Percentiles rank a stretch among this genome's conserved stretches.
phyloP scores from a whole-genome alignment of 2,888 invertebrate genomes.

The Sphaerophoria rueppellii region DNA sequence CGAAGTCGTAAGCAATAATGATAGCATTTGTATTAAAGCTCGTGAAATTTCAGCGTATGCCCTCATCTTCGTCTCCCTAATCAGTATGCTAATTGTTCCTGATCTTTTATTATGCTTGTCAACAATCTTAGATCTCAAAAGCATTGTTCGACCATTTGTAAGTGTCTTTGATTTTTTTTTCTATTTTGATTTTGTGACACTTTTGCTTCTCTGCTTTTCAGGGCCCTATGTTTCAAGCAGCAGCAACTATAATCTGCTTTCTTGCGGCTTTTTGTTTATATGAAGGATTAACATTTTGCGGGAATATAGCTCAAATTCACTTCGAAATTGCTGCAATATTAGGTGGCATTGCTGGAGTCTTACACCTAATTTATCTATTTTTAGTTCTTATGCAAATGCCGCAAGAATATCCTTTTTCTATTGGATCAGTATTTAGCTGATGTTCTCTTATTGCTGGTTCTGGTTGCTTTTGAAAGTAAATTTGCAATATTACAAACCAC shows the following conservation, averaged over 20 bases:
- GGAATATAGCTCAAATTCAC: conserved; percentile 61
- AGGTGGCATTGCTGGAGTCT: conserved; percentile 26
- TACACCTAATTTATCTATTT: conserved; percentile 35
- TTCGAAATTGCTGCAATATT: conserved; percentile 47
- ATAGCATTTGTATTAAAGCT: conserved; percentile 60
- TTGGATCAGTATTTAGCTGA: conserved; percentile 7
- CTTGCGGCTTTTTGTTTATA: conserved; percentile 24
- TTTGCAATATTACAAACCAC: too few relatives aligned
- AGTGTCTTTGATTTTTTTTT: background rate
- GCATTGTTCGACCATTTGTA: conserved; percentile 36
- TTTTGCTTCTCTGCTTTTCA: conserved; percentile 7
- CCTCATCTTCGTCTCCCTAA: conserved; percentile 8
- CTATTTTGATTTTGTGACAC: background rate
- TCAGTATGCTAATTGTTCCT: conserved; percentile 28
- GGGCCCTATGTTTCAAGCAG: conserved; percentile 53
- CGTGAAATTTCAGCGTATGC: conserved; percentile 33
- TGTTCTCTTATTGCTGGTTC: background rate
- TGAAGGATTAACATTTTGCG: conserved; percentile 68
- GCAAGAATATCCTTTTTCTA: conserved; percentile 16
- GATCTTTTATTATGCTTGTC: conserved; percentile 27
- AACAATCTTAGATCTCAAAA: conserved; percentile 16
- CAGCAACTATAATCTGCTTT: conserved; percentile 38
- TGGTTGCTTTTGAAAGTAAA: too few relatives aligned
- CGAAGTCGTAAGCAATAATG: background rate
- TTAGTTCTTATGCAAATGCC: conserved; percentile 41